Evolutionary conservation across 2,113 vertebrate species (phyloP), one percentile per base, ranked within the genome.

Genomic region (Calyptomena viridis): DNA sequence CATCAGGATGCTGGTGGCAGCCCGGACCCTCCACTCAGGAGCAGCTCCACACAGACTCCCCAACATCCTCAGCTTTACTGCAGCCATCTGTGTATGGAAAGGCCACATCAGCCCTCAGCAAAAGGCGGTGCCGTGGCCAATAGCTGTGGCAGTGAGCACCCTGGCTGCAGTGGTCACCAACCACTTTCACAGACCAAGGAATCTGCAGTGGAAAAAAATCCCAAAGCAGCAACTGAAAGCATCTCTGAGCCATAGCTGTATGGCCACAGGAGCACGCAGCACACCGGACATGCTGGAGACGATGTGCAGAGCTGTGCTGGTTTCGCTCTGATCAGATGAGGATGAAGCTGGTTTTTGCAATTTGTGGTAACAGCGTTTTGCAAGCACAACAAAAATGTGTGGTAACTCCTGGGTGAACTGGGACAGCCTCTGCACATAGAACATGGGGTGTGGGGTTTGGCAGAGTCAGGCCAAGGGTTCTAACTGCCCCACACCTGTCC

Each of bases 331-430:
- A 84, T 89, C 86, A 76, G 89, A 84, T 81, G 94, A 92, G 89
- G 56, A 94, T 23, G 80, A 90, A 77, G 86, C 14, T 46, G 85
- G 20, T 37, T 90, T 93, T 56, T 94, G 94, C 91, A 91, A 89
- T 78, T 84, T 30, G 56, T 28, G 95, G 87, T 94, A 92, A 84
- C 52, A 68, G 86, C 77, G 11, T 94, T 96, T 95, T 93, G 93
- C 89, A 97, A 97, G 84, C 76, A 80, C 1, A 80, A 94, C 27
- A 69, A 63, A 81, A 94, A 92, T 30, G 77, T 87, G 96, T 71
- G 93, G 91, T 95, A 92, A 97, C 78, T 84, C 95, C 31, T 3
- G 56, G 84, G 81, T 11, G 2, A 91, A n/a, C 60, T 37, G 80
- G 58, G 55, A 73, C 93, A 95, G 83, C 35, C 73, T 78, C 39